These are phyloP conservation scores for Sclerurus mexicanus DNA, from an alignment of 2,113 vertebrate genomes.

Conservation along the genomic window DNA sequence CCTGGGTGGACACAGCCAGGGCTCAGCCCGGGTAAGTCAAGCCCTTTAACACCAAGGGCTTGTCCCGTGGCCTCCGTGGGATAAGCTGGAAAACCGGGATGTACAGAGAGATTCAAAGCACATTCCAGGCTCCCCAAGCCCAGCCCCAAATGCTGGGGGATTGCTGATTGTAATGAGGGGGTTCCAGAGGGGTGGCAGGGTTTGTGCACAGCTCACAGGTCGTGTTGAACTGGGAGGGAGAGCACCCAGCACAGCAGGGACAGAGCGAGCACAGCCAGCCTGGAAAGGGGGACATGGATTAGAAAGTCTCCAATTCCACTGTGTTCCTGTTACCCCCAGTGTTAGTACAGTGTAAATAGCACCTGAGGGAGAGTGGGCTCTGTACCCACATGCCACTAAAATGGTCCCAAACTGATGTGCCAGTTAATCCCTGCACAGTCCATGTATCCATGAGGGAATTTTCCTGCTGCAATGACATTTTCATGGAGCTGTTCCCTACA, in stretches of 20 bases:
- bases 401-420: not conserved
- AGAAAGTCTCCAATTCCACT: not conserved
- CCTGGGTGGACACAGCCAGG: conserved; percentile 6
- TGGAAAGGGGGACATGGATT: not conserved
- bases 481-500: not conserved
- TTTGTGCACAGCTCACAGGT: not conserved
- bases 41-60: conserved; percentile 71
- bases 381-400: accelerated
- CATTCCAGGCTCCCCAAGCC: not conserved
- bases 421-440: not conserved
- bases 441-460: accelerated
- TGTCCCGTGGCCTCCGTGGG: conserved; percentile 67
- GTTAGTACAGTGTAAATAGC: not conserved
- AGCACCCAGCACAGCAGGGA: not conserved
- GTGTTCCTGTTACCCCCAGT: not conserved
- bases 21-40: conserved; percentile 65
- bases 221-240: not conserved
- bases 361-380: not conserved
- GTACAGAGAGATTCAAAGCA: not conserved
- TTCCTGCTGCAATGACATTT: not conserved
- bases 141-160: not conserved
- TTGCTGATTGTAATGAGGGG: not conserved
- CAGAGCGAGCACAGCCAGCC: too few species aligned
- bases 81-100: conserved; percentile 57
- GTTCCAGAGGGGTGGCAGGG: not conserved